Conservation (phyloP, 2,797 vertebrate genomes). For the Enteromius thamalakanensis region DNA sequence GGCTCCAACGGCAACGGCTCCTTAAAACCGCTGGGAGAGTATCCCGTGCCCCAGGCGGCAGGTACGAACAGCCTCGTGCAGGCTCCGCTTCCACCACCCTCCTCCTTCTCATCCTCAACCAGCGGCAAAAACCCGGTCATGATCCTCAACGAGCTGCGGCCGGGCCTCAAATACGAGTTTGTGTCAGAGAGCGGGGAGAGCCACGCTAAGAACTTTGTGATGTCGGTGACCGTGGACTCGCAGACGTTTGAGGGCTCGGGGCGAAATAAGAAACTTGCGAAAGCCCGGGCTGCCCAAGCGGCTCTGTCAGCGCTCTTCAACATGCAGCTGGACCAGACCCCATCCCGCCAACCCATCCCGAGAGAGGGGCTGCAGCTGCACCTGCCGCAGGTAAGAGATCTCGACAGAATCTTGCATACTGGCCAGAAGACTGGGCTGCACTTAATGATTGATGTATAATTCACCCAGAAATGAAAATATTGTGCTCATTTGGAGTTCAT, state of each 20-base stretch:
- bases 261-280: constrained; percentile 97
- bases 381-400: constrained; percentile 89
- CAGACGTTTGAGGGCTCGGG: constrained; percentile 96
- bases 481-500: not conserved
- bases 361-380: constrained; percentile 95
- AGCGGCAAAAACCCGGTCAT: constrained; percentile 97
- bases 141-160: constrained; percentile 97
- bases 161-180: constrained; percentile 95
- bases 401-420: not conserved
- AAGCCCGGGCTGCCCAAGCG: constrained; percentile 94
- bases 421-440: not conserved
- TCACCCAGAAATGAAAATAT: not conserved
- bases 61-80: constrained; percentile 82
- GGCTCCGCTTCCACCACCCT: constrained; percentile 81
- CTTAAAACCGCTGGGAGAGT: constrained; percentile 85
- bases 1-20: constrained; percentile 90
- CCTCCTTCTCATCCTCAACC: constrained; percentile 81
- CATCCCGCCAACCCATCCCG: constrained; percentile 93
- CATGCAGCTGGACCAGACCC: constrained; percentile 96
- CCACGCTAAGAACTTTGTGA: constrained; percentile 98
- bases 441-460: not conserved
- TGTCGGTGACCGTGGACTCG: constrained; percentile 93
- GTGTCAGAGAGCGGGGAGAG: constrained; percentile 97
- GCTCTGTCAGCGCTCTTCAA: constrained; percentile 93
- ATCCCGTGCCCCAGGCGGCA: constrained; percentile 77